Percentiles rank a stretch among this genome's conserved stretches.
phyloP scores from a whole-genome alignment of 2,797 vertebrate species.

The Hoplostethus mediterraneus region DNA sequence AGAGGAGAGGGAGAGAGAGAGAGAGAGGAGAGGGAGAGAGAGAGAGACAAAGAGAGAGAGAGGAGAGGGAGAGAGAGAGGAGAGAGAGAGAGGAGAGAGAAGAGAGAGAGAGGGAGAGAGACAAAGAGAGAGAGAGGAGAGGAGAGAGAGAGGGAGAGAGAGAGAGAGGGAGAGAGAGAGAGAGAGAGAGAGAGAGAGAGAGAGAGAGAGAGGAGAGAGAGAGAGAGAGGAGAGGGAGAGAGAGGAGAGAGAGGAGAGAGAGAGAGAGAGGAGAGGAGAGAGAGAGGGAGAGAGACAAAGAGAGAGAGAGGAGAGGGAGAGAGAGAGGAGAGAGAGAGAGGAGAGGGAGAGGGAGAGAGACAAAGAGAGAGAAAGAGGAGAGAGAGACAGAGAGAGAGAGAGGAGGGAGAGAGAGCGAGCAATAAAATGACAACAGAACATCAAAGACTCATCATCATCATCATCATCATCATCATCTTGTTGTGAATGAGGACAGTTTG shows the following conservation, averaged over 20 bases:
- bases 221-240: too few species aligned
- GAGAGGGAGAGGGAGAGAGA: not conserved
- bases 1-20: too few species aligned
- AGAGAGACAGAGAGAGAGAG: not conserved
- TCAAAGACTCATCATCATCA: too few species aligned
- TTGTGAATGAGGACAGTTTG: too few species aligned
- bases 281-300: not conserved
- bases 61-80: too few species aligned
- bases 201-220: not conserved
- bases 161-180: not conserved
- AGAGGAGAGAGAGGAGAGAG: not conserved
- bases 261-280: not conserved
- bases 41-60: constrained; percentile 6
- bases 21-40: not conserved
- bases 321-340: too few species aligned
- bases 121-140: too few species aligned
- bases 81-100: too few species aligned
- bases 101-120: too few species aligned
- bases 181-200: not conserved
- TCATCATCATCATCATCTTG: too few species aligned
- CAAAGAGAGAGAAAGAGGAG: constrained; percentile 19
- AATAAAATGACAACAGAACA: too few species aligned
- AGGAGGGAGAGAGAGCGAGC: not conserved
- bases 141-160: not conserved
- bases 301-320: constrained; percentile 19